These are phyloP conservation scores for Monarcha castaneiventris DNA, from an alignment of 2,113 vertebrate species.

Conservation along the genomic window DNA sequence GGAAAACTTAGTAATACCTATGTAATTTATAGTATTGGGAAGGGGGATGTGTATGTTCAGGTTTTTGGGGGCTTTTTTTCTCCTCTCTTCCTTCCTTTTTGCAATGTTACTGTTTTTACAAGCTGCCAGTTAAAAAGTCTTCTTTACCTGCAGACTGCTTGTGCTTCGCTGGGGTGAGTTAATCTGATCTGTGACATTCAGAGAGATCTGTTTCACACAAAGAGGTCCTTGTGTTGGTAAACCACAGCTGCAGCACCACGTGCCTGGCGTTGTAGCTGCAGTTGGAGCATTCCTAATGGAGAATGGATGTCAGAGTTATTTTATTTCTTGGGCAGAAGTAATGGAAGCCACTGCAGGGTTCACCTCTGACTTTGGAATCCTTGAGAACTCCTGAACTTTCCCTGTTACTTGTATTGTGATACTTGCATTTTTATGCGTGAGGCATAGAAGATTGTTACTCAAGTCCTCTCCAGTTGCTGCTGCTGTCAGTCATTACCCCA, in stretches of 20 bases:
- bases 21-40: not conserved
- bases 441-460: not conserved
- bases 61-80: accelerated
- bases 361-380: not conserved
- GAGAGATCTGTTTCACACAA: not conserved
- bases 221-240: not conserved
- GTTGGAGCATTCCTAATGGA: not conserved
- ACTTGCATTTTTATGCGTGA: not conserved
- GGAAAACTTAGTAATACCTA: not conserved
- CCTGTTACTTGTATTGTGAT: not conserved
- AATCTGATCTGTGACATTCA: not conserved
- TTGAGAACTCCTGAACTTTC: not conserved
- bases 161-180: not conserved
- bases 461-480: not conserved
- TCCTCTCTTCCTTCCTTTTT: accelerated
- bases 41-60: not conserved
- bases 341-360: not conserved
- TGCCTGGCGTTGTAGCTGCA: not conserved
- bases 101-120: not conserved
- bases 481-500: not conserved
- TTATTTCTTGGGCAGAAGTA: not conserved
- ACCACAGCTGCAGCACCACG: not conserved
- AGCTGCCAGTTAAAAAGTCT: not conserved
- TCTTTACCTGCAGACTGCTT: not conserved
- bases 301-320: not conserved